Percentiles rank a stretch among this genome's conserved stretches.
These are phyloP conservation scores for Pipistrellus kuhlii DNA, from an alignment of 2,797 vertebrate genomes.

Conservation along the genomic window DNA sequence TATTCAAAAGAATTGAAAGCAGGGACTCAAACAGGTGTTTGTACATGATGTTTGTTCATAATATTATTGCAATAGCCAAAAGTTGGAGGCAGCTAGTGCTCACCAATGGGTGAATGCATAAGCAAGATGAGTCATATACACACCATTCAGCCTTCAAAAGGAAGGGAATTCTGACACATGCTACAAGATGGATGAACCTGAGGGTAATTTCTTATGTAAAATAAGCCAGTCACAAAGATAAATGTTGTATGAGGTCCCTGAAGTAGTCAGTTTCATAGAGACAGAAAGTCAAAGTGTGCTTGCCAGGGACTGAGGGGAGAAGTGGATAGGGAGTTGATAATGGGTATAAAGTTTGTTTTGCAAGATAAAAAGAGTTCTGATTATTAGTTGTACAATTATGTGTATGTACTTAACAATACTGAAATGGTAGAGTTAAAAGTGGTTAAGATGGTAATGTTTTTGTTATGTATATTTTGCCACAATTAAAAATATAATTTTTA, in stretches of 20 bases:
- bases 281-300: neutral
- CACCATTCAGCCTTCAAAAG: neutral
- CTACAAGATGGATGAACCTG: neutral
- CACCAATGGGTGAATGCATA: neutral
- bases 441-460: neutral
- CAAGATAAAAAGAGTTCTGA: neutral
- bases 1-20: neutral
- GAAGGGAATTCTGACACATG: neutral
- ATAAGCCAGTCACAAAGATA: conserved; percentile 6
- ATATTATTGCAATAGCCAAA: neutral
- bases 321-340: neutral
- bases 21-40: neutral
- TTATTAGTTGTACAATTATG: neutral
- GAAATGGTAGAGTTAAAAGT: neutral
- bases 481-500: conserved; percentile 5
- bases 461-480: neutral
- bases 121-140: neutral
- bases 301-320: neutral
- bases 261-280: neutral
- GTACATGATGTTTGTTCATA: neutral
- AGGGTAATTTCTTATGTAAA: conserved; percentile 25
- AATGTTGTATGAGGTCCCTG: neutral
- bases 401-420: neutral
- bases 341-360: neutral
- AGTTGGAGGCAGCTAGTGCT: neutral